These are phyloP conservation scores for Peromyscus maniculatus DNA, from an alignment of 2,113 vertebrate species.

Conservation along the genomic window DNA sequence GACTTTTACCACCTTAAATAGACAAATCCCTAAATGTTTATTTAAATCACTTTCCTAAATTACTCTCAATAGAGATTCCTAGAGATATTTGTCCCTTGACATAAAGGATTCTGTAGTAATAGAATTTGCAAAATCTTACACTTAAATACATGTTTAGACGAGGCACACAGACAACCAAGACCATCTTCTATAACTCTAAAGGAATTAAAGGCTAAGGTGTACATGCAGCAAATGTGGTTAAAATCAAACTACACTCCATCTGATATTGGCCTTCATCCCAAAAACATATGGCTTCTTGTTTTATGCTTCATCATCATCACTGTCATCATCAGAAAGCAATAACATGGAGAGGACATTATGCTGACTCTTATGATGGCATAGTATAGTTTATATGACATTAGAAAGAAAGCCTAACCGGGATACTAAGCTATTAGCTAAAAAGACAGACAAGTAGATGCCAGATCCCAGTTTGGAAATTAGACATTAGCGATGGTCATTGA, in stretches of 20 bases:
- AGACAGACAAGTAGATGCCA: neutral
- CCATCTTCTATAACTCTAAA: neutral
- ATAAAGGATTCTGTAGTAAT: neutral
- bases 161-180: neutral
- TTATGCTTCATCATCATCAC: neutral
- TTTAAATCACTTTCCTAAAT: constrained; percentile 23
- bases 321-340: constrained; percentile 5
- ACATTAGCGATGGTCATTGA: neutral
- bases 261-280: neutral
- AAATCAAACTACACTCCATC: constrained; percentile 26
- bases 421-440: neutral
- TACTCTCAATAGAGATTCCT: neutral
- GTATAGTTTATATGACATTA: neutral
- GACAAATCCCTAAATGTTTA: constrained; percentile 53
- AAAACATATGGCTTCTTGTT: constrained; percentile 9
- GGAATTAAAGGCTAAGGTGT: neutral
- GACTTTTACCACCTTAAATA: constrained; percentile 22
- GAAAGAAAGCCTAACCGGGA: neutral
- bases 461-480: neutral
- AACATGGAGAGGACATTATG: neutral
- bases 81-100: constrained; percentile 6
- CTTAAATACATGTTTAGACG: constrained; percentile 22
- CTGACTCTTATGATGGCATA: neutral
- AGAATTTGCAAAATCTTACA: constrained; percentile 53
- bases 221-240: constrained; percentile 18